Evolutionary conservation across 1,140 invertebrate species (phyloP).

Genomic region (Microplitis demolitor): DNA sequence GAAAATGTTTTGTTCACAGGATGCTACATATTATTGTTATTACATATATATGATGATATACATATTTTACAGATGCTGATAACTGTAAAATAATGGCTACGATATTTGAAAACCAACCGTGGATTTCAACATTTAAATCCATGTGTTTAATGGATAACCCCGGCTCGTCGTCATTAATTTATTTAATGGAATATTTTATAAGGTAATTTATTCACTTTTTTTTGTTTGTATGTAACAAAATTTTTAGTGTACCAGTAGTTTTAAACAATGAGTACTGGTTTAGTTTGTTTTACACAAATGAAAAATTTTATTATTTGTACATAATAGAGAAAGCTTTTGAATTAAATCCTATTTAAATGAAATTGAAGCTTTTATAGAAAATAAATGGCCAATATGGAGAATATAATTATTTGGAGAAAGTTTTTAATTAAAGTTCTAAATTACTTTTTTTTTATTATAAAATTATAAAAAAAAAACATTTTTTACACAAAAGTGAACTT

Average conservation of each 20-base stretch:
- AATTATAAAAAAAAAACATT: too few relatives aligned
- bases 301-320: too few relatives aligned
- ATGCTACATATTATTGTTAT: background rate
- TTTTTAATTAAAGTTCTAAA: too few relatives aligned
- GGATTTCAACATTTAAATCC: constrained; percentile 28
- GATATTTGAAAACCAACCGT: constrained; percentile 25
- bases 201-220: constrained; percentile 26
- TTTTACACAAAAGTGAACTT: too few relatives aligned
- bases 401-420: too few relatives aligned
- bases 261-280: background rate
- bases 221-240: background rate
- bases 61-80: background rate
- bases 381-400: too few relatives aligned
- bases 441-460: too few relatives aligned
- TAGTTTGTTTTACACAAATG: background rate
- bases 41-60: background rate
- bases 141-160: constrained; percentile 12
- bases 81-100: constrained; percentile 16
- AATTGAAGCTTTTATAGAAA: too few relatives aligned
- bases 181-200: constrained; percentile 30
- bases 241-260: constrained; percentile 8
- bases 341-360: too few relatives aligned
- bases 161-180: constrained; percentile 13
- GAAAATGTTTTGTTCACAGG: too few relatives aligned
- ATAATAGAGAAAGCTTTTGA: background rate